Conservation (phyloP, 2,113 vertebrate species). For the Cathartes aura region DNA sequence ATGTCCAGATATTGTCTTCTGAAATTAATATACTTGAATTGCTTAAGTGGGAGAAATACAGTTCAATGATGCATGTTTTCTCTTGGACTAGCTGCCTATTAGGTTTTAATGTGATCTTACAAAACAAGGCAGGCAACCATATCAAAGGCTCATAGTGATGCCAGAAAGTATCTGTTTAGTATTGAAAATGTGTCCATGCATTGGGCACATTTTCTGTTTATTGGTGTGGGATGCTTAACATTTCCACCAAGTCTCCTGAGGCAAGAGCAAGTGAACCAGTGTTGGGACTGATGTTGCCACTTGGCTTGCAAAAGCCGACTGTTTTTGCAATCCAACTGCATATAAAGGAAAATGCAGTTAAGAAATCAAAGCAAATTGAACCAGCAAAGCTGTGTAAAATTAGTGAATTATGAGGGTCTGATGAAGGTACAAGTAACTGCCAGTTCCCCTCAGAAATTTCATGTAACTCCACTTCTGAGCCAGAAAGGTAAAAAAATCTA, state of each 20-base stretch:
- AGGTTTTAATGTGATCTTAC: background rate
- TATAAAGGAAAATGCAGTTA: background rate
- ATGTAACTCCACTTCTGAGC: background rate
- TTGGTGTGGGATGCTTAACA: background rate
- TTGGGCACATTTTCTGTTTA: background rate
- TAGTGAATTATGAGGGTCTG: background rate
- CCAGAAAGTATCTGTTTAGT: background rate
- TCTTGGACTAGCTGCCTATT: background rate
- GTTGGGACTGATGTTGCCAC: background rate
- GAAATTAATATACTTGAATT: background rate
- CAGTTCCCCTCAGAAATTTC: background rate
- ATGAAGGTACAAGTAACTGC: background rate
- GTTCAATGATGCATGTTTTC: background rate
- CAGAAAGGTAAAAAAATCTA: background rate
- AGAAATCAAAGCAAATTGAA: background rate
- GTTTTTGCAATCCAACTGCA: background rate
- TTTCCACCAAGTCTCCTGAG: background rate
- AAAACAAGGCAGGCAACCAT: background rate
- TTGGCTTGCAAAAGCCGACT: background rate
- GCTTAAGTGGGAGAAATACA: background rate
- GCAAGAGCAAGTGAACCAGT: background rate
- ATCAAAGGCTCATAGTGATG: background rate
- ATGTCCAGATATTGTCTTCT: background rate
- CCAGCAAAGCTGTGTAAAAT: background rate
- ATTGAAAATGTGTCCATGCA: background rate